Conservation (phyloP, 2,797 vertebrate genomes). For the Bovichtus diacanthus region DNA sequence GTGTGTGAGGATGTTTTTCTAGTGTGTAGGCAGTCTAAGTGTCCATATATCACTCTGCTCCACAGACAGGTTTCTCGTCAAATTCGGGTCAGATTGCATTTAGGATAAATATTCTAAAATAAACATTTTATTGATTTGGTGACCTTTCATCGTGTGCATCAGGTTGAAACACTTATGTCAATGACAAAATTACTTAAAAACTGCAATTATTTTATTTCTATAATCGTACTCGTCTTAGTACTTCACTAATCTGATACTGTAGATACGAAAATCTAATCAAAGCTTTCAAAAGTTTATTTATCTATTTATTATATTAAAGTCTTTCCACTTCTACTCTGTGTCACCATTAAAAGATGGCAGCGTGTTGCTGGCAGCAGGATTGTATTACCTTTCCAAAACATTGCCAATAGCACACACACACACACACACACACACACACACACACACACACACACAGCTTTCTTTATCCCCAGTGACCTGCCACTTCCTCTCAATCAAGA, state of each 20-base stretch:
- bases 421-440: not conserved
- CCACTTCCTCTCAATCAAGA: slow-evolving; percentile 14
- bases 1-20: no score
- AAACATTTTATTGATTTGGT: no score
- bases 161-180: no score
- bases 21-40: not conserved
- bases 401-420: no score
- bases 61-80: not conserved
- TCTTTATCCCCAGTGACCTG: slow-evolving; percentile 3
- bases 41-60: not conserved
- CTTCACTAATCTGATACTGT: not conserved
- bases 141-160: not conserved
- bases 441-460: not conserved
- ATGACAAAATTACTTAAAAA: no score
- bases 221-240: not conserved
- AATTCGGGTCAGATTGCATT: not conserved
- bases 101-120: no score
- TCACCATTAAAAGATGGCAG: not conserved
- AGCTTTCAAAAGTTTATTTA: no score
- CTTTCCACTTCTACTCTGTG: not conserved
- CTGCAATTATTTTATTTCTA: not conserved
- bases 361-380: not conserved
- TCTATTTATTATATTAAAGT: no score
- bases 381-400: not conserved
- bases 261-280: not conserved